Percentiles rank a stretch among this genome's conserved stretches.
Evolutionary conservation across 2,113 vertebrate species (phyloP).

Genomic region (Neoarius graeffei): DNA sequence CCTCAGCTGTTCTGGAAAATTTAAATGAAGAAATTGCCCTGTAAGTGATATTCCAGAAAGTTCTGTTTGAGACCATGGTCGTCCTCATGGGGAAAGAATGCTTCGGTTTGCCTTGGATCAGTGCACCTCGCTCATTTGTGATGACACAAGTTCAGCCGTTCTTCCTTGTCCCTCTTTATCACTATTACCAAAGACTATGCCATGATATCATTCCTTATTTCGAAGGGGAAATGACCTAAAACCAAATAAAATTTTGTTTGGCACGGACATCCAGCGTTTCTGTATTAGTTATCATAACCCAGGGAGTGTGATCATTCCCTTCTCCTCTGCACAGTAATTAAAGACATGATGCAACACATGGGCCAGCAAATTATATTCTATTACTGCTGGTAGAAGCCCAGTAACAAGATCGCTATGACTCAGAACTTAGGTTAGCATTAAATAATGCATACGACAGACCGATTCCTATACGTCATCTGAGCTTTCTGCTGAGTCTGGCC

Average conservation of each 20-base stretch:
- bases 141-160: constrained; percentile 21
- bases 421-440: constrained; percentile 45
- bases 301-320: constrained; percentile 8
- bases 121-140: constrained; percentile 27
- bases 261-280: background rate
- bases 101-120: constrained; percentile 53
- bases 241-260: constrained; percentile 36
- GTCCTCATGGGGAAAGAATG: constrained; percentile 53
- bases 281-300: constrained; percentile 21
- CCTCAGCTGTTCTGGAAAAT: constrained; percentile 38
- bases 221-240: constrained; percentile 25
- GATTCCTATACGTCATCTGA: constrained; percentile 27
- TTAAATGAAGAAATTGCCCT: constrained; percentile 42
- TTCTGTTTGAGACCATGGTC: constrained; percentile 35
- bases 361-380: constrained; percentile 32
- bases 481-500: constrained; percentile 51
- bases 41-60: constrained; percentile 48
- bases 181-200: background rate
- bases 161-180: background rate
- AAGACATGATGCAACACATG: constrained; percentile 33
- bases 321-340: constrained; percentile 42
- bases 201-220: constrained; percentile 4
- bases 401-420: constrained; percentile 42
- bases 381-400: constrained; percentile 42
- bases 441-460: constrained; percentile 20